Percentiles rank a stretch among this genome's conserved stretches.
These are phyloP conservation scores for Brachyptera risi DNA, from an alignment of 2,888 invertebrate genomes.

Conservation along the genomic window DNA sequence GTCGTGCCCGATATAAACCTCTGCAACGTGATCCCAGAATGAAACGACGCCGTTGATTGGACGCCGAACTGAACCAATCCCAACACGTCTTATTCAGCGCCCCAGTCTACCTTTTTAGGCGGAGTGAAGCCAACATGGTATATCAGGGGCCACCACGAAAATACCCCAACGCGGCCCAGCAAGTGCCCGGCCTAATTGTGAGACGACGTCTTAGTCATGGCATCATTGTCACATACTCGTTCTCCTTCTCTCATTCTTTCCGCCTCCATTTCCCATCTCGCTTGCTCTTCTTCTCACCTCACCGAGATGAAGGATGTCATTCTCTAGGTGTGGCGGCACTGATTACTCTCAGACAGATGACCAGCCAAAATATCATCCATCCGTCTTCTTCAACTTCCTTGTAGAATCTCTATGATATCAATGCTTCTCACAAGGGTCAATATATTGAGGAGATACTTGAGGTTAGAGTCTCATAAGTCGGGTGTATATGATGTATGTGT, in stretches of 20 bases:
- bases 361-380: slow-evolving; percentile 4
- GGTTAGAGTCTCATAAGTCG: no score
- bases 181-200: slow-evolving; percentile 13
- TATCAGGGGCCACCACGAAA: slow-evolving; percentile 15
- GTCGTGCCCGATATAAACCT: slow-evolving; percentile 70
- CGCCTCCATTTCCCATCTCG: background rate
- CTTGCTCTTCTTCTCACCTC: slow-evolving; percentile 1
- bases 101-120: slow-evolving; percentile 62
- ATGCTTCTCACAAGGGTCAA: no score
- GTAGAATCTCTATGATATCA: no score
- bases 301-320: no score
- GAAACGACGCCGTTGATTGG: slow-evolving; percentile 50
- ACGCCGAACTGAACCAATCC: slow-evolving; percentile 45
- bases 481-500: no score
- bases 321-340: slow-evolving; percentile 18
- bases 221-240: slow-evolving; percentile 18
- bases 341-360: slow-evolving; percentile 1
- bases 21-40: slow-evolving; percentile 70
- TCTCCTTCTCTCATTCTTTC: background rate
- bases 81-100: slow-evolving; percentile 46
- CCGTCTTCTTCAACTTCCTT: no score
- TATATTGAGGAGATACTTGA: no score
- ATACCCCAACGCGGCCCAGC: slow-evolving; percentile 9
- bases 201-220: slow-evolving; percentile 11
- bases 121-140: slow-evolving; percentile 41